Evolutionary conservation across 2,888 invertebrate genomes (phyloP).

Genomic region (Lycophotia porphyrea): DNA sequence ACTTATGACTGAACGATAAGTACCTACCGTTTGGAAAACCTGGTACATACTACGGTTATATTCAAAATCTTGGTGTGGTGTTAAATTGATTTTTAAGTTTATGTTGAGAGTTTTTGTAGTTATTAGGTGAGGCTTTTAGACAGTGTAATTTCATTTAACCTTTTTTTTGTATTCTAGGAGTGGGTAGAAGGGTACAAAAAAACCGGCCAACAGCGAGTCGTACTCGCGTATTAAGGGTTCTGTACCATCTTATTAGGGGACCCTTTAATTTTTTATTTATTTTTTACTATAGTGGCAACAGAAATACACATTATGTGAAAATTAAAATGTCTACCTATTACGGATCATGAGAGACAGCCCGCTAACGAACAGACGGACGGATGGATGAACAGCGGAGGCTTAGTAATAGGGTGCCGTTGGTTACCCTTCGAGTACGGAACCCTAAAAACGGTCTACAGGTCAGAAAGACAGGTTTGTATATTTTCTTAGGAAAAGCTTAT

Average conservation of each 20-base stretch:
- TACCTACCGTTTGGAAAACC: slow-evolving; percentile 10
- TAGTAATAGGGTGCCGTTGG: too few species aligned
- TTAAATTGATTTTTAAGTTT: slow-evolving; percentile 1
- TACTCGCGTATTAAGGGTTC: too few species aligned
- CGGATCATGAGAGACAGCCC: too few species aligned
- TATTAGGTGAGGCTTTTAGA: not conserved
- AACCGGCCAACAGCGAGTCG: not conserved
- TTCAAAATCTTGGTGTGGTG: not conserved
- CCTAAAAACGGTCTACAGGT: not conserved
- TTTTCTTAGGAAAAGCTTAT: not conserved
- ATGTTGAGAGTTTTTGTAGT: not conserved
- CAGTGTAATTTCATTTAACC: not conserved
- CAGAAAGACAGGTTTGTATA: not conserved
- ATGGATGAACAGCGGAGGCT: too few species aligned
- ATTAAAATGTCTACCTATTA: too few species aligned
- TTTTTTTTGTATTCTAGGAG: not conserved
- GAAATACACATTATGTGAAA: too few species aligned
- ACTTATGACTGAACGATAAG: slow-evolving; percentile 37
- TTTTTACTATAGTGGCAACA: too few species aligned
- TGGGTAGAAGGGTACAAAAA: not conserved
- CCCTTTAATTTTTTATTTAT: too few species aligned
- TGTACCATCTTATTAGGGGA: too few species aligned
- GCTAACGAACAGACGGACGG: too few species aligned
- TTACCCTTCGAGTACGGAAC: too few species aligned
- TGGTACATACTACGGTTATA: slow-evolving; percentile 6